phyloP scores from a whole-genome alignment of 2,113 vertebrate genomes.

The Scomber japonicus region DNA sequence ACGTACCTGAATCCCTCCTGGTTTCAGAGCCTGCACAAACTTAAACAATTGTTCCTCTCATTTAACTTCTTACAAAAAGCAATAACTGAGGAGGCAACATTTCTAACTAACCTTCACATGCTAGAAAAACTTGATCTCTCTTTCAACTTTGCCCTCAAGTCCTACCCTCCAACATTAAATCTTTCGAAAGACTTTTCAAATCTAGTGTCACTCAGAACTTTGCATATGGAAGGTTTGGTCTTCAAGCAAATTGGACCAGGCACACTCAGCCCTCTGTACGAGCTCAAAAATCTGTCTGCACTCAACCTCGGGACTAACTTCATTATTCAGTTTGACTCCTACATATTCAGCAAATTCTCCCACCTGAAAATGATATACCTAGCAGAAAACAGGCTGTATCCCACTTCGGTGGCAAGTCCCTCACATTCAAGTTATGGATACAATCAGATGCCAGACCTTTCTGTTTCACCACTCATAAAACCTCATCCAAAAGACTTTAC shows the following conservation, averaged over 20 bases:
- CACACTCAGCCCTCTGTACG: slow-evolving; percentile 78
- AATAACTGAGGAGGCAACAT: slow-evolving; percentile 56
- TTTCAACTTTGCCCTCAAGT: slow-evolving; percentile 79
- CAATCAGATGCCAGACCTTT: slow-evolving; percentile 7
- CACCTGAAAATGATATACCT: slow-evolving; percentile 83
- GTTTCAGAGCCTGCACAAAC: slow-evolving; percentile 74
- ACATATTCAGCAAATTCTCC: slow-evolving; percentile 71
- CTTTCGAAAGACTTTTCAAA: slow-evolving; percentile 80
- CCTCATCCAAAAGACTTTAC: neutral
- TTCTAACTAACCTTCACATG: slow-evolving; percentile 73
- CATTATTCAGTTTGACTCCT: slow-evolving; percentile 80
- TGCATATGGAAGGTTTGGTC: slow-evolving; percentile 84
- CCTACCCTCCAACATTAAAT: slow-evolving; percentile 68
- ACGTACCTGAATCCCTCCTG: slow-evolving; percentile 54
- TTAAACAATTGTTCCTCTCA: slow-evolving; percentile 74
- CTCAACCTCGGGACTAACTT: slow-evolving; percentile 87
- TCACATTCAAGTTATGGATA: accelerated
- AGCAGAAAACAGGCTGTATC: slow-evolving; percentile 86
- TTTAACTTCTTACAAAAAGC: slow-evolving; percentile 77
- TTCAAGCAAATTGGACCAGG: slow-evolving; percentile 80
- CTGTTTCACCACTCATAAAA: neutral
- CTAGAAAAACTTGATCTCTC: slow-evolving; percentile 84
- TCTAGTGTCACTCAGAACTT: slow-evolving; percentile 72
- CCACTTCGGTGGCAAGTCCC: slow-evolving; percentile 17
- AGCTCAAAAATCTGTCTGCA: slow-evolving; percentile 78